Evolutionary conservation across 2,888 invertebrate species (phyloP).

Genomic region (Cryptocephalus moraei): DNA sequence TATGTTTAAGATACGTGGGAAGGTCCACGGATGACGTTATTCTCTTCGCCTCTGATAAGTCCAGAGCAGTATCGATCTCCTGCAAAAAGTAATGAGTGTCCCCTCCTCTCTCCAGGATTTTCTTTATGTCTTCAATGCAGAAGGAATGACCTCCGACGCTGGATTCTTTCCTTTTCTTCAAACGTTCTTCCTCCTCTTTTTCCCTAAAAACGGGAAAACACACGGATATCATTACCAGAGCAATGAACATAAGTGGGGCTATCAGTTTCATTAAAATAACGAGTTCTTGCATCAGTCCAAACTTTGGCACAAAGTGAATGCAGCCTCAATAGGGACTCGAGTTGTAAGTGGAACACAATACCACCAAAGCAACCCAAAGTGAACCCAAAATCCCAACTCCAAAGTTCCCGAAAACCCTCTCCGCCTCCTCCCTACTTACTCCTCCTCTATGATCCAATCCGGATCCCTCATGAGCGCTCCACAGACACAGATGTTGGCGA

Average conservation of each 20-base stretch:
- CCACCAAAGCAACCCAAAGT: no score
- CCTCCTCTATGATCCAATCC: constrained; percentile 62
- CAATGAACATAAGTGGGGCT: no score
- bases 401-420: no score
- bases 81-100: constrained; percentile 56
- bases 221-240: no score
- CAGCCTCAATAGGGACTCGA: no score
- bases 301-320: no score
- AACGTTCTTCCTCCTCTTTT: neutral
- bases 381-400: no score
- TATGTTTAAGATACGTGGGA: constrained; percentile 61
- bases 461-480: constrained; percentile 83
- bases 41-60: constrained; percentile 41
- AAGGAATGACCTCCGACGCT: constrained; percentile 12
- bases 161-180: constrained; percentile 6
- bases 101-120: constrained; percentile 58
- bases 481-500: constrained; percentile 76
- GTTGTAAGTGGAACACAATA: no score
- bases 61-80: constrained; percentile 47
- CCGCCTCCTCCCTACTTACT: constrained; percentile 17
- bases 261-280: no score
- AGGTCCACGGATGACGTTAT: constrained; percentile 61
- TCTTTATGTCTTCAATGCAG: constrained; percentile 51
- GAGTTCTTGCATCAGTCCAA: no score
- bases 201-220: neutral